Conservation (phyloP, 2,888 invertebrate genomes). For the Thymelicus sylvestris region DNA sequence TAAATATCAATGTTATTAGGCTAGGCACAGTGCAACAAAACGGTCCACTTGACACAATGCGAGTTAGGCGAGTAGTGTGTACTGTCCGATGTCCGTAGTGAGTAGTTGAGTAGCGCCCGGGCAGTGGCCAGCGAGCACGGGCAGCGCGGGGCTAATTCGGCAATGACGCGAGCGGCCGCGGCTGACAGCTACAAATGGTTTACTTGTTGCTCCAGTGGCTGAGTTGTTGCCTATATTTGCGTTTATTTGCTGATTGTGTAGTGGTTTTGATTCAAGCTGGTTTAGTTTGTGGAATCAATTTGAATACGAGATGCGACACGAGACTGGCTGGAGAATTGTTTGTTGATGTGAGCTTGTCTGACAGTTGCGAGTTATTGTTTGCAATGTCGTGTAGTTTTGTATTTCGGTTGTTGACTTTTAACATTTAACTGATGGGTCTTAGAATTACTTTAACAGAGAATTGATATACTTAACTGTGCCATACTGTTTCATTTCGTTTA, state of each 20-base stretch:
- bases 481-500: no score
- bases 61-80: constrained; percentile 3
- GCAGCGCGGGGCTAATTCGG: constrained; percentile 26
- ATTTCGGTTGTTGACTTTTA: no score
- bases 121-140: no score
- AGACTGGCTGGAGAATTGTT: not conserved
- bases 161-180: constrained; percentile 29
- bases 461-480: no score
- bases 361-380: not conserved
- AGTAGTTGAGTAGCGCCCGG: no score
- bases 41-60: constrained; percentile 5
- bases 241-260: constrained; percentile 31
- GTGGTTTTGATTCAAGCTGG: constrained; percentile 31
- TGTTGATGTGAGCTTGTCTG: not conserved
- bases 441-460: no score
- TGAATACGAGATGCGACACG: constrained; percentile 1
- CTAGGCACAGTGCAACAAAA: not conserved
- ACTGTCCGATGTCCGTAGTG: constrained; percentile 8
- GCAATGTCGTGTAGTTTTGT: not conserved
- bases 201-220: constrained; percentile 60
- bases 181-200: constrained; percentile 68
- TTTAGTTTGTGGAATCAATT: constrained; percentile 22
- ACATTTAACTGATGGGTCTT: no score
- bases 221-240: constrained; percentile 37
- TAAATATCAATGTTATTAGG: not conserved